Base-by-base conservation (phyloP, 2,888 invertebrate species). In the Conus canariensis region DNA sequence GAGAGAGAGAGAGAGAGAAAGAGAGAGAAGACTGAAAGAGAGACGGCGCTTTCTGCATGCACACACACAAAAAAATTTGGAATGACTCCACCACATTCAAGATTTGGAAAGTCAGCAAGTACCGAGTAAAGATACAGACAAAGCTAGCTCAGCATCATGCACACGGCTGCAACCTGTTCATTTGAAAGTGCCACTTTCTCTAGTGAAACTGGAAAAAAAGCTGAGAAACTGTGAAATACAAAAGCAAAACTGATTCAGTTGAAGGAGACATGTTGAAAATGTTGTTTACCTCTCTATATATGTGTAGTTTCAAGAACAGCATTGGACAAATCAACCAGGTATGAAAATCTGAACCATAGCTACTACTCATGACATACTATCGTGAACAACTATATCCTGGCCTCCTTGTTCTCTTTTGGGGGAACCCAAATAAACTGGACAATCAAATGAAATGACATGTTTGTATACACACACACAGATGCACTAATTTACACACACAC, bases 1-100 rank as follows among this genome's bases (percentile, higher is more conserved):
- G 87, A 70, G 70, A 87, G 87, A 87, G 87, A 87, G 70, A 70
- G 87, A 67, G 70, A 88, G 88, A 88, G 80, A 87, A 74, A 70
- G 70, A 87, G 87, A 87, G 87, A 87, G 70, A 70, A 74, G 87
- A 67, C 56, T 64, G 12, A 64, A 64, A 64, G 12, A 64, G 64
- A 64, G 64, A 64, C 0, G 64, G 6, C 12, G 64, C 10, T 64
- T 64, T 6, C 16, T 64, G 64, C 12, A 64, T 14, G 16, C 16
- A 64, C 16, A 64, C 10, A 64, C 10, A 16, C 64, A 64, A 1
- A 64, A 64, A 70, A 70, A 22, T 70, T 3, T 22, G 22, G 22
- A 9, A 70, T 8, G 19, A 70, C 0, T 22, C 8, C 22, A 70
- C 16, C 70, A 2, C 7, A 70, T 16, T 16, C 1, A 70, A 70